Base-by-base conservation (phyloP, 2,113 vertebrate species). In the Asarcornis scutulata region DNA sequence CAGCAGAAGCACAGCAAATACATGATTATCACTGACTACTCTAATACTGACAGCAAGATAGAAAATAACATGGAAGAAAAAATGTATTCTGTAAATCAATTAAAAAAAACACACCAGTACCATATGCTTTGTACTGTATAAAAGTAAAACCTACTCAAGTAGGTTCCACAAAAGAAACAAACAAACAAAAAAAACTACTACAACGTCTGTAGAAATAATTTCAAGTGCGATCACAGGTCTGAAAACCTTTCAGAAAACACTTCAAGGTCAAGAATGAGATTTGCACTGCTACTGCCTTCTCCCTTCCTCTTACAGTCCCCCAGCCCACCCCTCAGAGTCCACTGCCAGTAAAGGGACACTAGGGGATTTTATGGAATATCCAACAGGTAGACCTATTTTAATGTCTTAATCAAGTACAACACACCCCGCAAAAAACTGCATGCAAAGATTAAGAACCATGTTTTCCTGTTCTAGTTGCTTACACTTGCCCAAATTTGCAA, bases 1-100 rank as follows among this genome's bases (percentile, higher is more conserved):
- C 85, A 92, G 73, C 87, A 93, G 89, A 97, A 93, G 95, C 74
- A 91, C 71, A 74, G 75, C 55, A 73, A 92, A 87, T 91, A 14
- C n/a, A 58, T 86, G 71, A 91, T 92, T 86, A 89, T 32, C 55
- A 56, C 44, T 53, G 69, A 55, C 55, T 92, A 83, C 79, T 95
- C 64, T 42, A 76, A 52, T 36, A 75, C 15, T 73, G 22, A 91
- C 10, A 62, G 21, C 11, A 81, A 91, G 56, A 36, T 5, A 86
- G 73, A 84, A 91, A 85, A 89, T 40, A 62, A 34, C 21, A 34
- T 34, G 55, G 80, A 87, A 74, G 20, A 56, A 88, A 67, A 75
- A 48, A 71, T 10, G 17, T 3, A 42, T 40, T 75, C 62, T 62
- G 6, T 62, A 69, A 74, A 83, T 56, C 36, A 83, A 40, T 36